Evolutionary conservation across 2,888 invertebrate species (phyloP).

Genomic region (Neoitamus cyanurus): DNA sequence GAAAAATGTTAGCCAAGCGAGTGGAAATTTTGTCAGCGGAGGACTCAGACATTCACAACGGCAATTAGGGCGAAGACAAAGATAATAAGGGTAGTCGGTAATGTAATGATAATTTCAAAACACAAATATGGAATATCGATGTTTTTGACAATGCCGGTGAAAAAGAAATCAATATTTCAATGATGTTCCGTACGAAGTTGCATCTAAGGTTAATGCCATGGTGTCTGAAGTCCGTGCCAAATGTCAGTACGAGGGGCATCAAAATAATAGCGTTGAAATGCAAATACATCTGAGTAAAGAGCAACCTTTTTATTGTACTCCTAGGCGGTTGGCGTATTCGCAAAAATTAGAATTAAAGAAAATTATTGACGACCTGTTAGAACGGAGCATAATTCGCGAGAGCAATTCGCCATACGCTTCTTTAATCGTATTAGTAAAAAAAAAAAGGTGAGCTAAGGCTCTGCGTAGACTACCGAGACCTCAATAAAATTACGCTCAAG

Average conservation of each 20-base stretch:
- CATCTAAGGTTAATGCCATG: too few relatives aligned
- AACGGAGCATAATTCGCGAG: too few relatives aligned
- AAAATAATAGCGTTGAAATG: too few relatives aligned
- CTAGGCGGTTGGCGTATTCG: too few relatives aligned
- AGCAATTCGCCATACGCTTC: too few relatives aligned
- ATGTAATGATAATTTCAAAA: background rate
- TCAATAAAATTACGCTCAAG: constrained; percentile 56
- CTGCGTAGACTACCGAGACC: constrained; percentile 57
- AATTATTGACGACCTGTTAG: too few relatives aligned
- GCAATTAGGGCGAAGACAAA: background rate
- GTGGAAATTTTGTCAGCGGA: background rate
- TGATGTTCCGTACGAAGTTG: background rate
- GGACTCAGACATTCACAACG: background rate
- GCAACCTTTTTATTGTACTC: too few relatives aligned
- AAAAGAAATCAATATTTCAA: background rate
- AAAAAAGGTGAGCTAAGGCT: constrained; percentile 53
- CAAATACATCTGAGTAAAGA: too few relatives aligned
- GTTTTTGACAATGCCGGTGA: background rate
- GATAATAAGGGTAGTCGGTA: background rate
- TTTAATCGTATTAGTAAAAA: too few relatives aligned
- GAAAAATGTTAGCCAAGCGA: background rate
- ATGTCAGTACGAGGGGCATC: too few relatives aligned
- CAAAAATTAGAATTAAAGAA: too few relatives aligned
- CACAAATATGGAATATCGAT: background rate
- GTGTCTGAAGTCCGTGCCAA: too few relatives aligned